Conservation (phyloP, 2,888 invertebrate genomes). For the Sclerodermus sp. region DNA sequence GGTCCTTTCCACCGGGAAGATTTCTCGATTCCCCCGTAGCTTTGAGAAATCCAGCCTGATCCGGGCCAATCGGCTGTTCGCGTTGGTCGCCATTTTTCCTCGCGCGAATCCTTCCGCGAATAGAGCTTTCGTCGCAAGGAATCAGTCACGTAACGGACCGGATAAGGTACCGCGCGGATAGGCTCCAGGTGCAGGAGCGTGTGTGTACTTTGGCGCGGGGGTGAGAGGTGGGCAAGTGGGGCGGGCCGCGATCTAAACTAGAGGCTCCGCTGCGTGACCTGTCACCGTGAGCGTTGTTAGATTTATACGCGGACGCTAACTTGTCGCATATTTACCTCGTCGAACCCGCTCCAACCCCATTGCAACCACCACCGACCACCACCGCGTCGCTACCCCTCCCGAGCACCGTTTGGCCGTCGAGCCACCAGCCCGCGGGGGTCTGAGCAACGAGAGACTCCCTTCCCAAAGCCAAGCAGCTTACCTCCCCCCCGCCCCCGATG, state of each 20-base stretch:
- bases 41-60: too few species aligned
- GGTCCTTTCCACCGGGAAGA: too few species aligned
- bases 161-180: not conserved
- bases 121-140: not conserved
- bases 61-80: too few species aligned
- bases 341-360: constrained; percentile 9
- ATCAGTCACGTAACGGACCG: not conserved
- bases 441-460: too few species aligned
- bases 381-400: not conserved
- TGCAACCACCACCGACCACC: constrained; percentile 12
- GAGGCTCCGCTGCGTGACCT: constrained; percentile 53
- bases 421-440: too few species aligned
- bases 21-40: too few species aligned
- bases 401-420: not conserved
- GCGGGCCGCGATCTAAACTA: constrained; percentile 35
- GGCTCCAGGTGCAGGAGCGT: not conserved
- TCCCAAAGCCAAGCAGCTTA: constrained; percentile 17
- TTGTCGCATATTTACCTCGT: constrained; percentile 56
- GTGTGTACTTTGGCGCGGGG: not conserved
- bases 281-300: constrained; percentile 54
- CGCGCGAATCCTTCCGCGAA: too few species aligned
- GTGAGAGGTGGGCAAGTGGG: constrained; percentile 17
- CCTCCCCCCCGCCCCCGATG: constrained; percentile 33
- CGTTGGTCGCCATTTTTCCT: too few species aligned
- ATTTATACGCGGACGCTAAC: constrained; percentile 56